Conservation (phyloP, 2,888 invertebrate genomes). For the Orthosia gracilis region DNA sequence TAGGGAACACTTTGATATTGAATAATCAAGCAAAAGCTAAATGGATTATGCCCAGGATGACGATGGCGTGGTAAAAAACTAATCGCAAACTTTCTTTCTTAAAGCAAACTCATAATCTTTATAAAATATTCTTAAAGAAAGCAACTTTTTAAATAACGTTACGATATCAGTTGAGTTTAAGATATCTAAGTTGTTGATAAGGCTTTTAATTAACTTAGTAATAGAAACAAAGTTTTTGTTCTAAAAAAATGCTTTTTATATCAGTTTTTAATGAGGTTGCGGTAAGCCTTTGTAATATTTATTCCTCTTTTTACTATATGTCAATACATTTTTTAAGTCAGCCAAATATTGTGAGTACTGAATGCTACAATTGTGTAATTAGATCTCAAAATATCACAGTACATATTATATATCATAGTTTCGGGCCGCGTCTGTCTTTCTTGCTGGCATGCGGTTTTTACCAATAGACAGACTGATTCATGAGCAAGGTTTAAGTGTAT, state of each 20-base stretch:
- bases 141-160: constrained; percentile 38
- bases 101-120: constrained; percentile 19
- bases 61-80: constrained; percentile 7
- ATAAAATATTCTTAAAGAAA: constrained; percentile 21
- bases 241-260: constrained; percentile 9
- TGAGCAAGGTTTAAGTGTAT: too few relatives aligned
- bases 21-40: constrained; percentile 16
- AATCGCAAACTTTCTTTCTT: neutral
- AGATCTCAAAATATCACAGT: too few relatives aligned
- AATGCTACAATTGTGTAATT: neutral
- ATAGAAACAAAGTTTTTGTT: constrained; percentile 19
- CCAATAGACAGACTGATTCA: too few relatives aligned
- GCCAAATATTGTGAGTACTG: neutral
- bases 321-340: neutral
- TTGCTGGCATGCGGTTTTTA: too few relatives aligned
- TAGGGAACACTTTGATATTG: constrained; percentile 17
- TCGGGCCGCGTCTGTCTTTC: too few relatives aligned
- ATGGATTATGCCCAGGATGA: constrained; percentile 35
- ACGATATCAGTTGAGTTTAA: constrained; percentile 32
- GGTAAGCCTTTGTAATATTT: neutral
- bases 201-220: constrained; percentile 34
- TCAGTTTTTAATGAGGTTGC: neutral
- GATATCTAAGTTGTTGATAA: constrained; percentile 33
- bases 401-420: too few relatives aligned
- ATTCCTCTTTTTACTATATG: neutral